Conservation (phyloP, 2,113 vertebrate genomes). For the Cryptomyrus ogoouensis region DNA sequence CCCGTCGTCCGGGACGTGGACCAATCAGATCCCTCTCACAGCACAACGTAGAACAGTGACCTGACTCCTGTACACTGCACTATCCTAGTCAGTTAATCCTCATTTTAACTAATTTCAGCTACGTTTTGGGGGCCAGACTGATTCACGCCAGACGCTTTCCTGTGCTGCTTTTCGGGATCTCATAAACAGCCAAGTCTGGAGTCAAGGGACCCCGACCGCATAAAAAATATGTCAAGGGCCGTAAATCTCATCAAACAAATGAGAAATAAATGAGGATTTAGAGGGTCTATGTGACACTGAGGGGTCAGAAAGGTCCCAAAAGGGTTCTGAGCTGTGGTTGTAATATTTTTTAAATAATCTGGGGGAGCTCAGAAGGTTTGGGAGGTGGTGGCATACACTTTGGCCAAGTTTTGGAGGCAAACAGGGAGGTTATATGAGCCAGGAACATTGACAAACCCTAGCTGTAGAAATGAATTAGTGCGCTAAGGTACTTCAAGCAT, state of each 20-base stretch:
- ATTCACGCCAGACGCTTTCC: background rate
- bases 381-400: background rate
- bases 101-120: background rate
- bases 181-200: background rate
- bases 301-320: background rate
- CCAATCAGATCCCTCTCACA: background rate
- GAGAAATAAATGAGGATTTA: background rate
- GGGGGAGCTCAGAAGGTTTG: background rate
- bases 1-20: background rate
- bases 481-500: background rate
- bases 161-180: background rate
- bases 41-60: background rate
- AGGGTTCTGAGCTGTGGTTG: background rate
- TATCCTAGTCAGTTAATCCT: background rate
- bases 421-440: background rate
- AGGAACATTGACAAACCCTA: background rate
- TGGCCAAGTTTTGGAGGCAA: background rate
- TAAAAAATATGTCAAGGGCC: background rate
- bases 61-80: background rate
- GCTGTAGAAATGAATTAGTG: background rate
- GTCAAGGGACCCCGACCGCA: background rate
- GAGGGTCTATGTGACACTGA: background rate
- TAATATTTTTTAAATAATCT: background rate
- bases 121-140: background rate
- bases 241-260: background rate